Base-by-base conservation (phyloP, 2,888 invertebrate genomes). In the Taphrorychus bicolor region DNA sequence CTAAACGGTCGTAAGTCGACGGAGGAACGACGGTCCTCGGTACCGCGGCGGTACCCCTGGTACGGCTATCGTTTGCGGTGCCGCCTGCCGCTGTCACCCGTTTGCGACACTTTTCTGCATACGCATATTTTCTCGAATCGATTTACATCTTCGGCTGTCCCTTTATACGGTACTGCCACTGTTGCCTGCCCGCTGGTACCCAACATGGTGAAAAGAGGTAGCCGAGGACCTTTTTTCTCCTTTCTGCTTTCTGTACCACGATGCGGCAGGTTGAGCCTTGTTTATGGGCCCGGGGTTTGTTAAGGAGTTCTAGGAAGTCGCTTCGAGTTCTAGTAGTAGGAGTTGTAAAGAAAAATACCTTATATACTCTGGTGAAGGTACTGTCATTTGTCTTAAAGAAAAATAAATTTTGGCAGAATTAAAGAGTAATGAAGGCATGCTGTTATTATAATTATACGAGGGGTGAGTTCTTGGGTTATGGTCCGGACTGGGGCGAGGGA, bases 101-200 rank as follows among this genome's bases (percentile, higher is more conserved):
- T 42, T 51, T 59, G 65, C 65, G 65, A 65, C 65, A 65, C 65
- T 65, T 65, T 65, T 65, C 65, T 65, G 65, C 65, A 65, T 65
- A 65, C 65, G 65, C 65, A 65, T 65, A 65, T 65, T 65, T 65
- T 59, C 65, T 59, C 23, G 23, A 23, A 52, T 53, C 59, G 65
- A 65, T 65, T 65, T 65, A 59, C 65, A 65, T 65, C 59, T 59
- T 59, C 32, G 45, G 45, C 59, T 53, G 51, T 40, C 60, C 21
- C 60, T 52, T 45, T 65, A 52, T 32, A 51, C 57, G 64, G 59
- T 65, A 59, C 53, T 45, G 45, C 45, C 17, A 16, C 45, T 45
- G 45, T 17, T 45, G 45, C 45, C 45, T 17, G 45, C 45, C 45
- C 17, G 45, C 32, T 32, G 9, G 32, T 32, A 32, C 32, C 32